A percentile compares a stretch with the other conserved stretches of the same genome.
Conservation (phyloP, 1,140 invertebrate genomes). For the Wiebesia pumilae region DNA sequence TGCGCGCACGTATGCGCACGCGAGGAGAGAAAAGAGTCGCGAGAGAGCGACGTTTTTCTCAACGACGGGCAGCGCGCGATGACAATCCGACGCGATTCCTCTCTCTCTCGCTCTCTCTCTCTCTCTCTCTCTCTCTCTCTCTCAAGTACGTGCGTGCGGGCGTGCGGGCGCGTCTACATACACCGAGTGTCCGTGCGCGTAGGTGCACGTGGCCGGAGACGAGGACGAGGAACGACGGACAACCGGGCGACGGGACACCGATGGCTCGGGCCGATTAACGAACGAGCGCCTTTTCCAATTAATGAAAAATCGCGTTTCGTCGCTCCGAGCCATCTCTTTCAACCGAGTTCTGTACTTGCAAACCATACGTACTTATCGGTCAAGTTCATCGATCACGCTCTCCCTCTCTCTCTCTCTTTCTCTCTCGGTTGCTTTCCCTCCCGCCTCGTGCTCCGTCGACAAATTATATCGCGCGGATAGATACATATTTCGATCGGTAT, state of each 20-base stretch:
- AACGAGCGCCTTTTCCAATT: conserved; percentile 40
- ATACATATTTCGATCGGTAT: conserved; percentile 42
- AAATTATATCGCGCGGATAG: conserved; percentile 39
- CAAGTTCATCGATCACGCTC: conserved; percentile 50
- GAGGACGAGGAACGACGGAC: neutral
- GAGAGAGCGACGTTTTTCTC: conserved; percentile 33
- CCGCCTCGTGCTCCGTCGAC: neutral
- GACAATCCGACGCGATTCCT: conserved; percentile 36
- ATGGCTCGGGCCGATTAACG: conserved; percentile 29
- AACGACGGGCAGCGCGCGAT: conserved; percentile 38
- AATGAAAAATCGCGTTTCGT: conserved; percentile 42
- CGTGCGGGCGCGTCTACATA: neutral
- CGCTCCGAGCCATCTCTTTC: neutral
- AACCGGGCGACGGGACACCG: neutral
- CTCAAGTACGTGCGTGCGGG: neutral
- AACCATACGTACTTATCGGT: conserved; percentile 11
- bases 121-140: neutral
- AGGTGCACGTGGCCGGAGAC: neutral
- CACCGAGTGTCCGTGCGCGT: neutral
- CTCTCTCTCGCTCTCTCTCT: neutral
- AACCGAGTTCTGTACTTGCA: conserved; percentile 5
- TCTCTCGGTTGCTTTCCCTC: neutral
- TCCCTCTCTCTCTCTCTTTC: neutral
- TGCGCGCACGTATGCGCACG: neutral
- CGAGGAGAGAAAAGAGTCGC: neutral